Conservation (phyloP, 2,113 vertebrate genomes). For the Corythornis vintsioides region DNA sequence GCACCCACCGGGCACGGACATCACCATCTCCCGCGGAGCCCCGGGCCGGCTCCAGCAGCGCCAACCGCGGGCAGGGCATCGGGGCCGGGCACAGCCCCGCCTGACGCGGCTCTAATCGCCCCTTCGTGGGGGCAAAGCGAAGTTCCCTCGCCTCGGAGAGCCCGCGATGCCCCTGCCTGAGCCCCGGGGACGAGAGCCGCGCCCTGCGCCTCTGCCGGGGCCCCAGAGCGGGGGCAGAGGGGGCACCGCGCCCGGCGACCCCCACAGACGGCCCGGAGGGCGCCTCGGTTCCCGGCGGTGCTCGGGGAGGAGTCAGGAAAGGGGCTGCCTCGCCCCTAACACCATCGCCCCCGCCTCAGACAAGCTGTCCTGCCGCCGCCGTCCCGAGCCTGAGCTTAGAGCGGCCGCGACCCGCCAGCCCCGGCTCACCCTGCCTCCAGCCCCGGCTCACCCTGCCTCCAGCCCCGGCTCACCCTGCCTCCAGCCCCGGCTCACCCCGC, state of each 20-base stretch:
- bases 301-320: background rate
- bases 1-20: accelerated
- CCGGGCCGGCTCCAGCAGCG: background rate
- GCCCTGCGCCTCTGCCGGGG: background rate
- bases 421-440: too few species aligned
- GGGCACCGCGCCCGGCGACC: too few species aligned
- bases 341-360: too few species aligned
- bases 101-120: too few species aligned
- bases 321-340: too few species aligned
- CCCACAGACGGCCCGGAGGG: background rate
- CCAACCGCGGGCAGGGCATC: background rate
- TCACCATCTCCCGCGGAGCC: accelerated
- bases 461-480: too few species aligned
- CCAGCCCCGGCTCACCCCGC: too few species aligned
- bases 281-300: background rate
- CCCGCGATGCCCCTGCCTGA: background rate
- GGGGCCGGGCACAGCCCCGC: background rate
- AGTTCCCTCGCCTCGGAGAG: too few species aligned
- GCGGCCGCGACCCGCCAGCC: too few species aligned
- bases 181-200: background rate
- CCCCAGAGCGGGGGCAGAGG: too few species aligned
- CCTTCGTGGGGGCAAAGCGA: accelerated
- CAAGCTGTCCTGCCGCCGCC: background rate
- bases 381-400: too few species aligned
- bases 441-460: too few species aligned